Conservation (phyloP, 2,113 vertebrate genomes). For the Sander lucioperca region DNA sequence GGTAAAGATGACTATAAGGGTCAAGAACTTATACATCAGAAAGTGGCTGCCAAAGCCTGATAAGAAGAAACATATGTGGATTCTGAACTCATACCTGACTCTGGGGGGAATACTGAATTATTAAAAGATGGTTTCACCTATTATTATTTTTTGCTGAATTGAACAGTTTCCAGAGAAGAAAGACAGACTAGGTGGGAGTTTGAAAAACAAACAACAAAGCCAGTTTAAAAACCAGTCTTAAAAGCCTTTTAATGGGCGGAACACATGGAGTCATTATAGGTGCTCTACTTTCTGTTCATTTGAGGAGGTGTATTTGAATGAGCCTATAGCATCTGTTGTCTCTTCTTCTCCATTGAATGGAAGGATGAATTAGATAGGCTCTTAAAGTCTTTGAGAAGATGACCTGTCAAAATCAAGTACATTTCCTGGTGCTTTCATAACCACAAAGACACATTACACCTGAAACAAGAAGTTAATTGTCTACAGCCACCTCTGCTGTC, state of each 20-base stretch:
- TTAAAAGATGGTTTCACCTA: background rate
- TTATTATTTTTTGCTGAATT: background rate
- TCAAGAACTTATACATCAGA: background rate
- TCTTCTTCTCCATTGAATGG: background rate
- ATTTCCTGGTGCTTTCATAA: background rate
- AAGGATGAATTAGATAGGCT: background rate
- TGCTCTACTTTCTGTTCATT: background rate
- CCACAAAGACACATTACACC: background rate
- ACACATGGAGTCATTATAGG: background rate
- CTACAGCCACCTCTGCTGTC: background rate
- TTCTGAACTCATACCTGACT: background rate
- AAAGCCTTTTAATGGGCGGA: background rate
- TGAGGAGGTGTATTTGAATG: background rate
- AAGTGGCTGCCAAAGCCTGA: background rate
- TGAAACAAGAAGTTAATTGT: background rate
- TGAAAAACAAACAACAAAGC: background rate
- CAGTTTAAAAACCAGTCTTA: background rate
- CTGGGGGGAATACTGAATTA: background rate
- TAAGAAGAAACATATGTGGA: background rate
- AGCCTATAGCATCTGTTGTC: background rate
- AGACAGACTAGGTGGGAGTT: background rate
- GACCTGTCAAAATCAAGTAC: background rate
- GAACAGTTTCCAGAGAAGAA: background rate
- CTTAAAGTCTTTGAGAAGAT: background rate
- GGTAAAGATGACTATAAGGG: background rate